These are phyloP conservation scores for Graphium colonna DNA, from an alignment of 2,888 invertebrate species.

Conservation along the genomic window DNA sequence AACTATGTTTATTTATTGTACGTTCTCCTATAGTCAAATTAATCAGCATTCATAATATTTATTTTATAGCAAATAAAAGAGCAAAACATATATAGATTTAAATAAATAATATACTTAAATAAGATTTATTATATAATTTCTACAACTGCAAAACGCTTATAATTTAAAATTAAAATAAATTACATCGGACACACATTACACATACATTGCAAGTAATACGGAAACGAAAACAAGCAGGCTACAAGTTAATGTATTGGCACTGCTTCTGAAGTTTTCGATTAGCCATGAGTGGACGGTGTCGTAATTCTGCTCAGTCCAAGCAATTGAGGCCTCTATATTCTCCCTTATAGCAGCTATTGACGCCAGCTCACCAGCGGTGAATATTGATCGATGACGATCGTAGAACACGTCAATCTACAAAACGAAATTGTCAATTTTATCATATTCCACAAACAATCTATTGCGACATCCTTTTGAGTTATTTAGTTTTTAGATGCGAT, in stretches of 20 bases:
- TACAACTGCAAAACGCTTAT: neutral
- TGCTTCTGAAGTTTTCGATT: conserved; percentile 40
- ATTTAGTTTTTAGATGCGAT: no score
- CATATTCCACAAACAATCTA: neutral
- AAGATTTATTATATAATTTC: neutral
- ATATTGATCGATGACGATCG: conserved; percentile 41
- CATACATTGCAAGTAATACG: conserved; percentile 38
- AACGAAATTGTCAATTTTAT: neutral
- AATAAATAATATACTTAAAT: neutral
- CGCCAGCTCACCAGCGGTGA: conserved; percentile 59
- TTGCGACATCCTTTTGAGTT: no score
- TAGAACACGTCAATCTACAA: conserved; percentile 49
- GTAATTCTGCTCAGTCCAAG: conserved; percentile 52
- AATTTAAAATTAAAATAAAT: neutral
- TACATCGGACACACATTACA: neutral
- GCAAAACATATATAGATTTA: no score
- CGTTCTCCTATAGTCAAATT: no score
- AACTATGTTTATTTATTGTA: no score
- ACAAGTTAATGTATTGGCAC: conserved; percentile 45
- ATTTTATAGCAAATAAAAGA: no score
- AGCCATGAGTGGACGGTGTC: conserved; percentile 53
- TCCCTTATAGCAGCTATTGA: conserved; percentile 55
- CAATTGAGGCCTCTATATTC: conserved; percentile 60
- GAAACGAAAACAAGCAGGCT: conserved; percentile 48
- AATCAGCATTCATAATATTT: no score